Base-by-base conservation (phyloP, 2,888 invertebrate genomes). In the Drosophila mimetica region DNA sequence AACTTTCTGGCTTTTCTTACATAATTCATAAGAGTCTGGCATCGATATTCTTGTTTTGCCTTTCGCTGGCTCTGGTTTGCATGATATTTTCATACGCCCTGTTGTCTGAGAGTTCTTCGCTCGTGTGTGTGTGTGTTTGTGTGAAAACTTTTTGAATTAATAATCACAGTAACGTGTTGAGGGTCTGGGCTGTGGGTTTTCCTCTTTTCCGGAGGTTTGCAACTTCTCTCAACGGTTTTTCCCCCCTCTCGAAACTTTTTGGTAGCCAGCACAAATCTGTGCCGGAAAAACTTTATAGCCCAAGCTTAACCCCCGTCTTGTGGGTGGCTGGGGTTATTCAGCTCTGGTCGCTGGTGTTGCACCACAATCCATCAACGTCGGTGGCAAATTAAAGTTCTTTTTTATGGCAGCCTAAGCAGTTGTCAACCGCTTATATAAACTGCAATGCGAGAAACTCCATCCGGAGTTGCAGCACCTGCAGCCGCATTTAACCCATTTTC, bases 401-500 rank as follows among this genome's bases (percentile, higher is more conserved):
- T 41, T 44, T 51, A 44, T 52, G 59, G 51, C 51, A 53, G 69
- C 69, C 53, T 48, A 71, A 60, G 47, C 71, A 51, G 51, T 50
- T 70, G 69, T 55, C 65, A 67, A 54, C 65, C 30, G 30, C 44
- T 67, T 67, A 69, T 37, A 58, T 69, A 58, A 69, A 50, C 46
- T 66, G 66, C 52, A 65, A 22, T 30, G 60, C 22, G 6, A 34
- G 28, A 16, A 60, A 42, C 66, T 42, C 42, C 63, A 41, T 14
- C 64, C 64, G 65, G 42, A 61, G 50, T 51, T 51, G 39, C 48
- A 73, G 50, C 76, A 75, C 83, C 86, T 79, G 71, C 71, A 81
- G 85, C 66, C 66, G 61, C 64, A 69, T 44, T 57, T 71, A 84
- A 75, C 77, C 80, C 73, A 76, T 73, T 76, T 86, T 73, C 71